Percentiles rank a stretch among this genome's conserved stretches.
Evolutionary conservation across 2,797 vertebrate species (phyloP).

Genomic region (Oreochromis mossambicus): DNA sequence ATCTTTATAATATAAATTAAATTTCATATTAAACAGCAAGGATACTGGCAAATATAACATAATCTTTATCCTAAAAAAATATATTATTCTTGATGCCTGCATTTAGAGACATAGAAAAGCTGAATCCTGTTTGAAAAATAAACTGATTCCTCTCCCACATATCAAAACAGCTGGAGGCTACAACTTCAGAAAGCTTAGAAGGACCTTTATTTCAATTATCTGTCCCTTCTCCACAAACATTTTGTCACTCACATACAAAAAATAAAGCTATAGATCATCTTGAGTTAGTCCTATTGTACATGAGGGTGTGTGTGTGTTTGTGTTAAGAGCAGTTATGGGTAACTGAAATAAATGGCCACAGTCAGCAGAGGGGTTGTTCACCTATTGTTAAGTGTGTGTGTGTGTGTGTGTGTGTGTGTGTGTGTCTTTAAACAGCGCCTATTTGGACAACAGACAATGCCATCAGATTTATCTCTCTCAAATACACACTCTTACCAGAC

Average conservation of each 20-base stretch:
- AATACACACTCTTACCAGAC: neutral
- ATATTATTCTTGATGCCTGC: neutral
- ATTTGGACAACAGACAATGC: neutral
- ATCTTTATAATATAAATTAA: neutral
- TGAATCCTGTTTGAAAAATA: neutral
- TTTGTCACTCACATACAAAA: neutral
- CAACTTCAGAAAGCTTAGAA: neutral
- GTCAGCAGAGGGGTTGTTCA: neutral
- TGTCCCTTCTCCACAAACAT: conserved; percentile 10
- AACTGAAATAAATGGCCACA: conserved; percentile 39
- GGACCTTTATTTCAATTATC: conserved; percentile 44
- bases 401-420: neutral
- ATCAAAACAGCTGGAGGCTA: conserved; percentile 5
- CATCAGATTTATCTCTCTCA: neutral
- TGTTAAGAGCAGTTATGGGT: neutral
- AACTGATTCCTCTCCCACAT: neutral
- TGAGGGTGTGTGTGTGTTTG: neutral
- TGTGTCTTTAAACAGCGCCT: neutral
- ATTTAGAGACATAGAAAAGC: neutral
- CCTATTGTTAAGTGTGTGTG: neutral
- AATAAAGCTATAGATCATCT: conserved; percentile 22
- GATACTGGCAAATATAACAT: neutral
- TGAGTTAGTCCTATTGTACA: neutral
- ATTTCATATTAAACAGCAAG: neutral
- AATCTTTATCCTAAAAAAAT: neutral